phyloP scores from a whole-genome alignment of 2,797 vertebrate species.

The Pygocentrus nattereri region DNA sequence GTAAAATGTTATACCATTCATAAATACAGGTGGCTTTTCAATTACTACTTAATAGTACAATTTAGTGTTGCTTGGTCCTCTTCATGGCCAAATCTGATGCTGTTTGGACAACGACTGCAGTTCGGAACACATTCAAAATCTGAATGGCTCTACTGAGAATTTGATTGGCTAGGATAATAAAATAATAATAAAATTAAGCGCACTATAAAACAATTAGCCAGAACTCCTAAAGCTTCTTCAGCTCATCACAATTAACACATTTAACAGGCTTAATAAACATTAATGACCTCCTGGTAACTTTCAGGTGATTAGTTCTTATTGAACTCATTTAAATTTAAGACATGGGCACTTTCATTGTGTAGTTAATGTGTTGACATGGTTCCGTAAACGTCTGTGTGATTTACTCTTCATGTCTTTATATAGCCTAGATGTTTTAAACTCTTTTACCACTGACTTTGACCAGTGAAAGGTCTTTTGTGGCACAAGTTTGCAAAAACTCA shows the following conservation, averaged over 20 bases:
- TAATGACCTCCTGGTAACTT: neutral
- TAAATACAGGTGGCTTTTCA: too few species aligned
- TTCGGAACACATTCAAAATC: neutral
- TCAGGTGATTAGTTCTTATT: neutral
- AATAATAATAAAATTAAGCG: neutral
- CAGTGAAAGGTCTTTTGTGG: neutral
- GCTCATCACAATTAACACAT: neutral
- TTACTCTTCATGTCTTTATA: neutral
- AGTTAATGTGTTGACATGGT: neutral
- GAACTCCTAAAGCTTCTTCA: neutral
- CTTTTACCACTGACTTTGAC: neutral
- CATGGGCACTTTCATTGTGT: neutral
- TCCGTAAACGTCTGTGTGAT: neutral
- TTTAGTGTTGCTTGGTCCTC: too few species aligned
- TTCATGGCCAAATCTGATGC: too few species aligned
- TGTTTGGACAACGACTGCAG: neutral
- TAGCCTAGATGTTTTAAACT: neutral
- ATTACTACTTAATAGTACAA: too few species aligned
- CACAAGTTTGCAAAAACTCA: slow-evolving; percentile 11
- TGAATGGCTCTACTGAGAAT: neutral
- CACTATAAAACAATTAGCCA: neutral
- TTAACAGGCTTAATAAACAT: neutral
- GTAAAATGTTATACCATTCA: too few species aligned
- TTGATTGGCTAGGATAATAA: neutral
- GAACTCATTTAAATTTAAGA: neutral